Evolutionary conservation across 2,888 invertebrate species (phyloP).

Genomic region (Pogonocherus hispidulus): DNA sequence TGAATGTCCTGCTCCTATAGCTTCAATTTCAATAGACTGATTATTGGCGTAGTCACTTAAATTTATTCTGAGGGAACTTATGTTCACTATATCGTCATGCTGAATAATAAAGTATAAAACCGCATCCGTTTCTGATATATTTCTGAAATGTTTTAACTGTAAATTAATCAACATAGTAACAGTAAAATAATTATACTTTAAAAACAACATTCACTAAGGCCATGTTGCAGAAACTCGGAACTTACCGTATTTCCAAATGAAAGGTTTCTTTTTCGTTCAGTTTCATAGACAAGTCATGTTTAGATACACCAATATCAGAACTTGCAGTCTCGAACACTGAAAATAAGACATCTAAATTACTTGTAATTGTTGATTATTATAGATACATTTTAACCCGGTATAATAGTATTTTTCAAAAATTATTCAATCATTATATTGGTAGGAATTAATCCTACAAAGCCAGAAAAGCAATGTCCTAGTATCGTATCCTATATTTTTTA

Average conservation of each 20-base stretch:
- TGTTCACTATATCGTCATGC: constrained; percentile 75
- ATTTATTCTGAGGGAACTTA: constrained; percentile 70
- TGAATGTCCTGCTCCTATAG: constrained; percentile 77
- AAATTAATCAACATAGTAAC: too few species aligned
- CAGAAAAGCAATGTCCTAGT: too few species aligned
- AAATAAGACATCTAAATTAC: constrained; percentile 16
- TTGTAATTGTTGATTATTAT: neutral
- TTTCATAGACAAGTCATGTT: constrained; percentile 74
- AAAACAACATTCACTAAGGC: too few species aligned
- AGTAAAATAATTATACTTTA: too few species aligned
- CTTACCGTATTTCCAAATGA: constrained; percentile 73
- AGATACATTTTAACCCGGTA: too few species aligned
- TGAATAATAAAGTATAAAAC: constrained; percentile 73
- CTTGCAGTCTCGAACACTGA: constrained; percentile 25
- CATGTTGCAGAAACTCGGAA: too few species aligned
- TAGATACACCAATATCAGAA: constrained; percentile 70
- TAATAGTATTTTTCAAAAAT: too few species aligned
- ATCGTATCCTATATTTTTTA: too few species aligned
- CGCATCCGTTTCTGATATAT: constrained; percentile 65
- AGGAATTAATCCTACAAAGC: too few species aligned
- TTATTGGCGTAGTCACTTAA: constrained; percentile 44
- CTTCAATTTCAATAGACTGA: constrained; percentile 71
- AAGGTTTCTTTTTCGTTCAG: constrained; percentile 72
- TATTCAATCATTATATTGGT: too few species aligned
- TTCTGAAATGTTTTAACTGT: constrained; percentile 66